A percentile compares a stretch with the other conserved stretches of the same genome.
These are phyloP conservation scores for Himantopus leucocephalus DNA, from an alignment of 2,113 vertebrate species.

Conservation along the genomic window DNA sequence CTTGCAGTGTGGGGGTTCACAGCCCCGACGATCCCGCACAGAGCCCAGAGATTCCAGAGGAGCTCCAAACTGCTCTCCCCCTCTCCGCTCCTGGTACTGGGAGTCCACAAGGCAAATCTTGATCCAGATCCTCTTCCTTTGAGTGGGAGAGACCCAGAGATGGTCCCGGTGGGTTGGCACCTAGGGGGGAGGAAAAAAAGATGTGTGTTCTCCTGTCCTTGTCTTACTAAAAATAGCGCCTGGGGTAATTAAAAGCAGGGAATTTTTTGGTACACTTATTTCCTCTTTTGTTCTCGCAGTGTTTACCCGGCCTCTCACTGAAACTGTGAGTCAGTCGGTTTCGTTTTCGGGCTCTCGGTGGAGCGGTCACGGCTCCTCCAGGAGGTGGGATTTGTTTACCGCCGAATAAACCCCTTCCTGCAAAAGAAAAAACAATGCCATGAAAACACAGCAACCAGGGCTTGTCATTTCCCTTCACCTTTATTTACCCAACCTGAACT, in stretches of 20 bases:
- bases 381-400: neutral
- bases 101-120: neutral
- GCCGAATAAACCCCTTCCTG: neutral
- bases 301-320: slow-evolving; percentile 11
- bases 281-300: neutral
- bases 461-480: neutral
- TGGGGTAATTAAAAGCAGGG: neutral
- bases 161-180: neutral
- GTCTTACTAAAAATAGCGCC: neutral
- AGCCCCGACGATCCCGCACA: neutral
- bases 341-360: neutral
- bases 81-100: neutral
- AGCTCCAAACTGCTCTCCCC: neutral
- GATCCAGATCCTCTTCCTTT: neutral
- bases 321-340: slow-evolving; percentile 59
- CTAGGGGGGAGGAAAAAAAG: too few relatives aligned
- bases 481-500: neutral
- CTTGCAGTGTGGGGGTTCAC: neutral
- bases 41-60: neutral
- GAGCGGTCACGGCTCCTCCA: neutral
- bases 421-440: neutral
- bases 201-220: neutral
- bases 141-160: neutral
- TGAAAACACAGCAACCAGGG: neutral
- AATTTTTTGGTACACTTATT: neutral